Evolutionary conservation across 2,113 vertebrate genomes (phyloP).

Genomic region (Salvelinus sp.): DNA sequence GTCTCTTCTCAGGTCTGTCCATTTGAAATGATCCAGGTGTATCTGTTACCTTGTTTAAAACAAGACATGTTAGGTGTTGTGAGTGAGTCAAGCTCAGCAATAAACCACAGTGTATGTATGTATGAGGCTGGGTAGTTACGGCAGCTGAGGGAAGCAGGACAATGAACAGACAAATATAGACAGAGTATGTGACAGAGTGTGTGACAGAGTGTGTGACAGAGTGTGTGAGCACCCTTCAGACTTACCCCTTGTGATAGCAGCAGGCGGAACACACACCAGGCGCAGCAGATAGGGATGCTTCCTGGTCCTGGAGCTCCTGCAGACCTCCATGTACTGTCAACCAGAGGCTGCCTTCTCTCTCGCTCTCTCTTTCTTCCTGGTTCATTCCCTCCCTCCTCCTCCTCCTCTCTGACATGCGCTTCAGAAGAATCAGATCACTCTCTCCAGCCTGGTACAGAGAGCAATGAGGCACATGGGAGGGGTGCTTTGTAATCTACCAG

Average conservation of each 20-base stretch:
- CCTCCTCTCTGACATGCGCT: conserved; percentile 15
- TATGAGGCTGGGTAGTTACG: neutral
- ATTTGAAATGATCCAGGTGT: neutral
- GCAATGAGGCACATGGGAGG: conserved; percentile 80
- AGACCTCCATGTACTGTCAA: neutral
- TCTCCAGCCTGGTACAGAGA: conserved; percentile 78
- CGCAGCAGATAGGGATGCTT: neutral
- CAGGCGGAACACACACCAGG: conserved; percentile 33
- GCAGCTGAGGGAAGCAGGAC: neutral
- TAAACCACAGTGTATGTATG: neutral
- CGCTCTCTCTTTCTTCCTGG: conserved; percentile 18
- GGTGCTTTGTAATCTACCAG: conserved; percentile 88
- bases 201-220: conserved; percentile 26
- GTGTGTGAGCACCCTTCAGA: conserved; percentile 14
- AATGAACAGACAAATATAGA: neutral
- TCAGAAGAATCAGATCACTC: conserved; percentile 68
- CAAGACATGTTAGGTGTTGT: conserved; percentile 16
- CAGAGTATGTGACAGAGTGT: conserved; percentile 25
- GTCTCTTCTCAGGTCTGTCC: neutral
- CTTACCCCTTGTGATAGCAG: conserved; percentile 64
- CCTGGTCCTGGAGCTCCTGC: conserved; percentile 15
- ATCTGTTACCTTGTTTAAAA: neutral
- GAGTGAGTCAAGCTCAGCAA: neutral
- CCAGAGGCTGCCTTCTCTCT: conserved; percentile 5
- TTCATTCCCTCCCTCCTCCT: conserved; percentile 12